Conservation (phyloP, 2,888 invertebrate species). For the Chesias legatella region DNA sequence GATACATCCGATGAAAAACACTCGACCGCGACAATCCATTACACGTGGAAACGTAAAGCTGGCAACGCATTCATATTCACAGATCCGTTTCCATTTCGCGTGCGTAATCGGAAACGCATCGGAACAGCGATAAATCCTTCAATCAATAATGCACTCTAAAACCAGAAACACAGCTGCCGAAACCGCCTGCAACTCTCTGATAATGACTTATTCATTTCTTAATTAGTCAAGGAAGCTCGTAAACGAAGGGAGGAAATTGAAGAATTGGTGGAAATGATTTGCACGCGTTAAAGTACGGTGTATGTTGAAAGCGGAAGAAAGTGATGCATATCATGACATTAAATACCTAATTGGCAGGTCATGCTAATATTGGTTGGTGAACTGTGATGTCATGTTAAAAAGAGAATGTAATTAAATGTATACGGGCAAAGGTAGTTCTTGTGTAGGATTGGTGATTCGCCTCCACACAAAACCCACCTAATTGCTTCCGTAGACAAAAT, state of each 20-base stretch:
- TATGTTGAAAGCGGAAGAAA: conserved; percentile 50
- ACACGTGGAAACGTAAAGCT: conserved; percentile 36
- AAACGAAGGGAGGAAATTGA: conserved; percentile 46
- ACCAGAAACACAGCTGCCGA: conserved; percentile 28
- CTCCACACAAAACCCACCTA: background rate
- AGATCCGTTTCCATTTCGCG: conserved; percentile 75
- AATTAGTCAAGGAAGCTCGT: conserved; percentile 65
- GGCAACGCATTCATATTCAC: conserved; percentile 70
- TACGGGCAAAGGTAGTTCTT: background rate
- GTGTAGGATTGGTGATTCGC: background rate
- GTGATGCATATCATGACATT: conserved; percentile 51
- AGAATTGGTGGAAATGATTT: conserved; percentile 40
- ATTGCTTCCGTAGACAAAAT: too few species aligned
- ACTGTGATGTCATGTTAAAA: conserved; percentile 55
- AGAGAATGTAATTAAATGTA: conserved; percentile 4
- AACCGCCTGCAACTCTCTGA: conserved; percentile 32
- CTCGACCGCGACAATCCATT: conserved; percentile 20
- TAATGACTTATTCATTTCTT: conserved; percentile 65
- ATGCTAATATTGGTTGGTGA: conserved; percentile 49
- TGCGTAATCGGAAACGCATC: conserved; percentile 71
- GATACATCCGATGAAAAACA: conserved; percentile 38
- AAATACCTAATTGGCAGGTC: conserved; percentile 49
- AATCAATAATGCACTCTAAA: conserved; percentile 52
- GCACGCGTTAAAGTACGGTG: conserved; percentile 61
- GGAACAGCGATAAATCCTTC: conserved; percentile 37